A percentile compares a stretch with the other conserved stretches of the same genome.
Evolutionary conservation across 2,113 vertebrate genomes (phyloP).

Genomic region (Tetrax tetrax): DNA sequence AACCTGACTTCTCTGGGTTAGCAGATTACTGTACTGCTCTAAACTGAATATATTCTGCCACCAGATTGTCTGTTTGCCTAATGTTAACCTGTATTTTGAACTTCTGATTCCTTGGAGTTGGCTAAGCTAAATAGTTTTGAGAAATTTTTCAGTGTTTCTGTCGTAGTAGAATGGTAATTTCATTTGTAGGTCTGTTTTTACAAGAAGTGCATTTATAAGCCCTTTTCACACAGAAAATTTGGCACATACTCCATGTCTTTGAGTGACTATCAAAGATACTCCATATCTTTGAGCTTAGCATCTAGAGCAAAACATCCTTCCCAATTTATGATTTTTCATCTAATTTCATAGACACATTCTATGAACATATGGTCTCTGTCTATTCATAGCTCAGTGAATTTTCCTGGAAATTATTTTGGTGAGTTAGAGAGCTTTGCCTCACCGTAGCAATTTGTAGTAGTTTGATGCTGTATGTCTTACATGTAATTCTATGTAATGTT

Average conservation of each 20-base stretch:
- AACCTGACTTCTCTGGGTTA: neutral
- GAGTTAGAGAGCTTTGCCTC: neutral
- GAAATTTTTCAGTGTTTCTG: neutral
- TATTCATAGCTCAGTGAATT: neutral
- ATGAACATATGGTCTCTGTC: neutral
- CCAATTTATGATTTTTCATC: neutral
- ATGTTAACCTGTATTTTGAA: neutral
- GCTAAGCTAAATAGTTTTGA: neutral
- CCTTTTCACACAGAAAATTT: neutral
- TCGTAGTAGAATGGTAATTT: neutral
- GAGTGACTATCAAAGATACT: no score
- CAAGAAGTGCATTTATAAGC: neutral
- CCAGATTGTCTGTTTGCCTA: neutral
- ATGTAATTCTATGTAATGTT: neutral
- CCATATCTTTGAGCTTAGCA: neutral
- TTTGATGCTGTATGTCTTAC: neutral
- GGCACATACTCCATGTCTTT: neutral
- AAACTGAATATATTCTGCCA: neutral
- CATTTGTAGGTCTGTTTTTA: neutral
- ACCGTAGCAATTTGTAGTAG: neutral
- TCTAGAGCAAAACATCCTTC: neutral
- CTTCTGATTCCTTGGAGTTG: neutral
- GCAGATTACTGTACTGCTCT: neutral
- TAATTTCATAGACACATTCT: neutral
- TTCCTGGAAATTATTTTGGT: constrained; percentile 16